These are phyloP conservation scores for Noturus placidus DNA, from an alignment of 2,113 vertebrate genomes.

Conservation along the genomic window DNA sequence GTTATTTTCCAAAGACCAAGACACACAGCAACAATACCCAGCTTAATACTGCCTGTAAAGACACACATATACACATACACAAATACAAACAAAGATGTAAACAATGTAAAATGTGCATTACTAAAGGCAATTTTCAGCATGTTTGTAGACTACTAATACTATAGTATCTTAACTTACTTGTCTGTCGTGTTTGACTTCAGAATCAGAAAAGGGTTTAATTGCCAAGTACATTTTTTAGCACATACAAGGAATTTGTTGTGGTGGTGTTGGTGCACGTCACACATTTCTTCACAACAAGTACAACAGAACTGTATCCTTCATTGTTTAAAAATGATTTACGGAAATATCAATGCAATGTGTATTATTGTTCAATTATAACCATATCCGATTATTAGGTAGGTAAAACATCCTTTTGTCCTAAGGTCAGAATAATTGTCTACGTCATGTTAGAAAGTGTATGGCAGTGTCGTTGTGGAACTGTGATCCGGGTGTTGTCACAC, in stretches of 20 bases:
- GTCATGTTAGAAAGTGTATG: neutral
- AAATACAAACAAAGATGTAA: neutral
- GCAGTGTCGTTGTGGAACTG: neutral
- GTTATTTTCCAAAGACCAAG: slow-evolving; percentile 25
- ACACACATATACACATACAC: neutral
- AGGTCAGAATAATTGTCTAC: neutral
- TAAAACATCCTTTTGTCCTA: neutral
- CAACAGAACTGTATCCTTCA: neutral
- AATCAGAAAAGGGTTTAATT: too few relatives aligned
- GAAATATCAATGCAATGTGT: neutral
- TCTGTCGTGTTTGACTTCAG: neutral
- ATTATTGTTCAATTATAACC: neutral
- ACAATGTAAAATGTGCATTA: neutral
- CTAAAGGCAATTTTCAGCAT: neutral
- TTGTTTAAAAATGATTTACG: neutral
- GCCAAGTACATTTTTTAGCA: too few relatives aligned
- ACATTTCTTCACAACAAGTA: too few relatives aligned
- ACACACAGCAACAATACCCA: slow-evolving; percentile 11
- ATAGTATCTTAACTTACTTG: neutral
- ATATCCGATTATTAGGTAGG: neutral
- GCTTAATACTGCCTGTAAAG: neutral
- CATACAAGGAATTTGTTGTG: too few relatives aligned
- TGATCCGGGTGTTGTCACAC: neutral
- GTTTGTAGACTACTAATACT: neutral
- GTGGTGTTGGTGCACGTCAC: too few relatives aligned